Base-by-base conservation (phyloP, 2,888 invertebrate genomes). In the Formica aserva region DNA sequence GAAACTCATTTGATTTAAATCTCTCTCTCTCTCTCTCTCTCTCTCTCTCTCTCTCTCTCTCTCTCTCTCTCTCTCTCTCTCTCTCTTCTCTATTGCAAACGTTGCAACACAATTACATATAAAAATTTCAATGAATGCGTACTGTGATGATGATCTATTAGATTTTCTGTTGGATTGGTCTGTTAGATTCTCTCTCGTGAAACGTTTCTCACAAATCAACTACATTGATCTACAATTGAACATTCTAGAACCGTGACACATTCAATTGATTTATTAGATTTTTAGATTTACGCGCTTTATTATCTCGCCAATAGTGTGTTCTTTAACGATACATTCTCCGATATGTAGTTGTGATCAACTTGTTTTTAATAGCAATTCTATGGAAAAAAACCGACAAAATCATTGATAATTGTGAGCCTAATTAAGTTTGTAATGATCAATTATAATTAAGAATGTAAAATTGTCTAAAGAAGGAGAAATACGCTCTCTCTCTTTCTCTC, bases 381-480 rank as follows among this genome's bases (percentile, higher is more conserved):
- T 11, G 1, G 3, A 71, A 32, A 52, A 35, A 52, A 5, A 1
- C 15, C 2, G 1, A 18, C 29, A 67, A 13, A n/a, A n/a, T 48
- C 3, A 38, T 9, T 22, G 9, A 1, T 72, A 72, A 72, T 57
- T 38, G 26, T 5, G 3, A 55, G 5, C 5, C 4, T 9, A 6
- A 72, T 38, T 0, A 45, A 45, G 15, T 3, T 45, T 15, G 4
- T 15, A 15, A 45, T 45, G 15, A 45, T 45, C 1, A 45, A 45
- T 45, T 45, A 45, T 3, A 29, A 29, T 38, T n/a, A 18, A 2
- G n/a, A 22, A n/a, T 18, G 38, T 35, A 32, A 11, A 60, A 78
- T 78, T 69, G 60, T 18, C 45, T 78, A 32, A 69, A 57, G 71
- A 45, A 60, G 22, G 8, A 55, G 38, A 77, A 67, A 38, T 67